Evolutionary conservation across 2,888 invertebrate genomes (phyloP), one percentile per base, ranked within the genome.

Genomic region (Serripes groenlandicus): DNA sequence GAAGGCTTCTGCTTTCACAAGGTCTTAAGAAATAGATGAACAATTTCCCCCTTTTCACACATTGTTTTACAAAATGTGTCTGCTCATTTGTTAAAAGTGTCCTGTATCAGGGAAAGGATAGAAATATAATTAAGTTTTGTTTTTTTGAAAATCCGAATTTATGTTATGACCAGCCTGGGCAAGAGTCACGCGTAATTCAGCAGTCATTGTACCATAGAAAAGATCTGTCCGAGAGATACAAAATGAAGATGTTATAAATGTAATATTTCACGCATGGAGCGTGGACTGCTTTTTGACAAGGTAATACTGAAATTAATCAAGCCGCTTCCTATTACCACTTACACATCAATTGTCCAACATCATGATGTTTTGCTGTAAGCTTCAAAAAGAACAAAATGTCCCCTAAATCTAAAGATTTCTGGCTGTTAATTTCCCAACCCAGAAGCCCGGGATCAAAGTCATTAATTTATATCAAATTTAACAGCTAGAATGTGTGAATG

Each of bases 161-260:
- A n/a, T n/a, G n/a, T n/a, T n/a, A n/a, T n/a, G n/a, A n/a, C n/a
- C n/a, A n/a, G n/a, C n/a, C n/a, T n/a, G n/a, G n/a, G n/a, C n/a
- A n/a, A n/a, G n/a, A n/a, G n/a, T n/a, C n/a, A n/a, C n/a, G n/a
- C n/a, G n/a, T n/a, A n/a, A n/a, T n/a, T n/a, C n/a, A n/a, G n/a
- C n/a, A n/a, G n/a, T 34, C 62, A 62, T 62, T 62, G 32, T 62
- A 62, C 5, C 62, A 62, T 62, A 28, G n/a, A n/a, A 30, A 62
- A 34, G 42, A 26, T 32, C 66, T 42, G 42, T 37, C 66, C 54
- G 42, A 64, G 23, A 66, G 30, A 75, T 21, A 1, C 34, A 35
- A 37, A 54, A 66, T 34, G 62, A 42, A 54, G 73, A n/a, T n/a
- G n/a, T n/a, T 81, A 86, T 86, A 83, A 86, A 86, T 86, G 86